Percentiles rank a stretch among this genome's conserved stretches.
These are phyloP conservation scores for Podabrus alpinus DNA, from an alignment of 2,888 invertebrate species.

Conservation along the genomic window DNA sequence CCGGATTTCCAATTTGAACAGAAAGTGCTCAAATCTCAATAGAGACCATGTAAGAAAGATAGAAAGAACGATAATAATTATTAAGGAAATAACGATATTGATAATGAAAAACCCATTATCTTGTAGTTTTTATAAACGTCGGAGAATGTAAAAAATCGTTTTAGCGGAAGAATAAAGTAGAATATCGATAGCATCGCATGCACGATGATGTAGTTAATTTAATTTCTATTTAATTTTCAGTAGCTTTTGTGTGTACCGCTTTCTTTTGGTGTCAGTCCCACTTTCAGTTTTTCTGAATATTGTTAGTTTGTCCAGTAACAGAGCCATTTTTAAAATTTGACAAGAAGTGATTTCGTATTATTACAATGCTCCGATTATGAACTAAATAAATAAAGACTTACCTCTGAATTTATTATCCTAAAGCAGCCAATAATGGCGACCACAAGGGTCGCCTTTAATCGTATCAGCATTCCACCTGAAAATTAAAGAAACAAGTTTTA, in stretches of 20 bases:
- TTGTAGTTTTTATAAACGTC: neutral
- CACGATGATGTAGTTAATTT: neutral
- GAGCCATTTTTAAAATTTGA: neutral
- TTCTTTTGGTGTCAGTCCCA: neutral
- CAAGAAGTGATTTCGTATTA: neutral
- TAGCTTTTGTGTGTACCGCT: neutral
- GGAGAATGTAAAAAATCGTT: neutral
- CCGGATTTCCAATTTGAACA: too few relatives aligned
- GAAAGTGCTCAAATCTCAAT: too few relatives aligned
- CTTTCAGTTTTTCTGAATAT: neutral
- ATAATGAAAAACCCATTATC: neutral
- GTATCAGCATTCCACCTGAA: slow-evolving; percentile 74
- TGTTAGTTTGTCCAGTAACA: neutral
- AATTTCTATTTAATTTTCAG: neutral
- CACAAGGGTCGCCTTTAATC: slow-evolving; percentile 71
- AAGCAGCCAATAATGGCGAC: slow-evolving; percentile 67
- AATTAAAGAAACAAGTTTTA: slow-evolving; percentile 54
- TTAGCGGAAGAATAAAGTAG: neutral
- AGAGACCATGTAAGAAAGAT: neutral
- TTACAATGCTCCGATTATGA: neutral
- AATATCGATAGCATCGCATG: neutral
- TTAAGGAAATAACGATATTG: neutral
- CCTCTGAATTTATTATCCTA: slow-evolving; percentile 66
- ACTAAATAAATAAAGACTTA: slow-evolving; percentile 50
- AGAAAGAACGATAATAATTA: neutral